Conservation (phyloP, 2,113 vertebrate genomes). For the Ia io region DNA sequence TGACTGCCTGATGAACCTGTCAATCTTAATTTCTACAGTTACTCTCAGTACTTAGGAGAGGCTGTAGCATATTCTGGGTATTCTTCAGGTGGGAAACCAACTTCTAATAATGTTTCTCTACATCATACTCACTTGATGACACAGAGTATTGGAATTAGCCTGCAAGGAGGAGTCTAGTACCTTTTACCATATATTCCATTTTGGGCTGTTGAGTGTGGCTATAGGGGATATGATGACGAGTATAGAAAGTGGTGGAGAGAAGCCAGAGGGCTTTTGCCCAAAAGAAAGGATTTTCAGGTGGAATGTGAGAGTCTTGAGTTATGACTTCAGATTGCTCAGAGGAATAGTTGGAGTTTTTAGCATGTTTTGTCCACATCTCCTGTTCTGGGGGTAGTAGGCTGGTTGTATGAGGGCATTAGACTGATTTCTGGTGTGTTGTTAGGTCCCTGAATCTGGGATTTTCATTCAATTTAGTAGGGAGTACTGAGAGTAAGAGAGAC, state of each 20-base stretch:
- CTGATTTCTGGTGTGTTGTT: neutral
- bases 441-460: conserved; percentile 7
- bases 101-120: neutral
- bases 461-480: neutral
- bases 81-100: neutral
- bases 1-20: neutral
- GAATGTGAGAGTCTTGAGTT: neutral
- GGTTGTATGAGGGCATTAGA: neutral
- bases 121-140: neutral
- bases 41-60: neutral
- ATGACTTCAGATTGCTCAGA: neutral
- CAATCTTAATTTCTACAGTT: neutral
- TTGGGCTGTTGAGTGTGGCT: neutral
- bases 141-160: neutral
- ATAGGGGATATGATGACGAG: neutral
- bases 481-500: neutral
- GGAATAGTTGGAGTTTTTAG: neutral
- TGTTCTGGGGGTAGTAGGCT: neutral
- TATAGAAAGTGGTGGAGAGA: neutral
- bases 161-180: neutral
- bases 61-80: neutral
- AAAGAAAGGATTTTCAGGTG: neutral
- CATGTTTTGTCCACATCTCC: neutral
- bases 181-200: neutral
- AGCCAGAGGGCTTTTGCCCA: neutral